A percentile compares a stretch with the other conserved stretches of the same genome.
phyloP scores from a whole-genome alignment of 2,797 vertebrate genomes.

The Pseudochaenichthys georgianus region DNA sequence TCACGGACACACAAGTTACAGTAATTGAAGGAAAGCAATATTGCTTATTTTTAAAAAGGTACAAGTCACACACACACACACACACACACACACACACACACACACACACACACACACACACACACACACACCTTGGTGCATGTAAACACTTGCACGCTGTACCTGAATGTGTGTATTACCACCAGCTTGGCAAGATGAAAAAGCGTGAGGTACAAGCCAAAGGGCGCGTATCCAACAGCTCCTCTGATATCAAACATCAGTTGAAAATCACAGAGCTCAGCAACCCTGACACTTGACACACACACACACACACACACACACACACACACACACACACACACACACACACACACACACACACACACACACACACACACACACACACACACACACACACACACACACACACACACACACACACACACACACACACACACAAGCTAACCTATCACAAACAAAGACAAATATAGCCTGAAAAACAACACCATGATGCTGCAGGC shows the following conservation, averaged over 20 bases:
- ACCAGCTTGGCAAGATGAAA: slow-evolving; percentile 35
- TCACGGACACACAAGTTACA: neutral
- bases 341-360: too few species aligned
- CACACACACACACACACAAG: neutral
- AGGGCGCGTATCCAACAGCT: slow-evolving; percentile 49
- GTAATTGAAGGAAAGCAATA: neutral
- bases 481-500: slow-evolving; percentile 22
- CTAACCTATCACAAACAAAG: slow-evolving; percentile 32
- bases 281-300: slow-evolving; percentile 54
- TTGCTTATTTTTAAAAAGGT: neutral
- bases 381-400: too few species aligned
- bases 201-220: slow-evolving; percentile 31
- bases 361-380: too few species aligned
- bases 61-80: too few species aligned
- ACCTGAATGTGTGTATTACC: slow-evolving; percentile 28
- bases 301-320: slow-evolving; percentile 16
- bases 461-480: slow-evolving; percentile 59
- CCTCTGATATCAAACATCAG: slow-evolving; percentile 66
- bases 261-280: slow-evolving; percentile 65
- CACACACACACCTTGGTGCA: slow-evolving; percentile 1
- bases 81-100: neutral
- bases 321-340: too few species aligned
- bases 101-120: neutral
- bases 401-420: too few species aligned
- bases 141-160: slow-evolving; percentile 23